These are phyloP conservation scores for Yponomeuta evonymella DNA, from an alignment of 2,888 invertebrate genomes.

Conservation along the genomic window DNA sequence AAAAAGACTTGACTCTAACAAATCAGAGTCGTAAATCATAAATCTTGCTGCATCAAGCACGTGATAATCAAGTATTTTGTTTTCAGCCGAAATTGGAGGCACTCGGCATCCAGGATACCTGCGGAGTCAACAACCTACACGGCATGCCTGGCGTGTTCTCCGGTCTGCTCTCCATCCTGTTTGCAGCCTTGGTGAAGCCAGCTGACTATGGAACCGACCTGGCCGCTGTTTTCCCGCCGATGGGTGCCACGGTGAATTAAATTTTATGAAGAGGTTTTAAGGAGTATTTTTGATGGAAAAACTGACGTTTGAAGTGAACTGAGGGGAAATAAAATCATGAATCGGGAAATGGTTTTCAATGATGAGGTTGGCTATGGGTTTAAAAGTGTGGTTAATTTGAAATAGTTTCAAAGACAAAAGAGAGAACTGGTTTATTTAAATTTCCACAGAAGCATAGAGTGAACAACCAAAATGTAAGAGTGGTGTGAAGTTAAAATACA, in stretches of 20 bases:
- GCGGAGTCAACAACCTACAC: conserved; percentile 97
- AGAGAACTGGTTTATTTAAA: too few relatives aligned
- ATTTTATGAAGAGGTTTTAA: neutral
- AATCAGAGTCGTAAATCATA: too few relatives aligned
- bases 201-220: conserved; percentile 72
- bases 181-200: conserved; percentile 77
- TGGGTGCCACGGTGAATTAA: conserved; percentile 31
- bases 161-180: conserved; percentile 85
- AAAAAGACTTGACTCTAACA: too few relatives aligned
- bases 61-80: neutral
- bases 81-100: conserved; percentile 77
- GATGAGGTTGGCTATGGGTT: neutral
- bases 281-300: too few relatives aligned
- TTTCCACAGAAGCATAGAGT: too few relatives aligned
- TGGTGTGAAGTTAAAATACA: too few relatives aligned
- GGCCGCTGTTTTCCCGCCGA: conserved; percentile 40
- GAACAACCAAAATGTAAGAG: too few relatives aligned
- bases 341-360: neutral
- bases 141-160: conserved; percentile 95
- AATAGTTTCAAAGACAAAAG: too few relatives aligned
- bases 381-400: too few relatives aligned
- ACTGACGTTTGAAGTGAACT: too few relatives aligned
- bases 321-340: neutral
- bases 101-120: conserved; percentile 86
- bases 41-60: neutral